Conservation (phyloP, 2,797 vertebrate genomes). For the Cyclopterus lumpus region DNA sequence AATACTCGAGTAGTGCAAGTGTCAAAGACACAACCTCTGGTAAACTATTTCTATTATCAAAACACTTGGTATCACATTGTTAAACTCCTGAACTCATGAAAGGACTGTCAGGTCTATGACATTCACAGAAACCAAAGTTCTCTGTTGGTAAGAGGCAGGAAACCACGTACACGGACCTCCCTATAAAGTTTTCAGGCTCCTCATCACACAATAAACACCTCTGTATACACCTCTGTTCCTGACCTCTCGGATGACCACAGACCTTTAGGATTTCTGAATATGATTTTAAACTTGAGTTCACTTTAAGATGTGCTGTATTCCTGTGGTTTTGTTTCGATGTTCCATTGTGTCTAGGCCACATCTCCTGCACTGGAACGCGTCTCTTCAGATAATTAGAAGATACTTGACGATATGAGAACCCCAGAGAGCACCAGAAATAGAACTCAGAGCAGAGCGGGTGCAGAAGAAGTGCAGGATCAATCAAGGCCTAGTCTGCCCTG, state of each 20-base stretch:
- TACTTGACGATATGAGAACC: slow-evolving; percentile 49
- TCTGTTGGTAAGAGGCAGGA: background rate
- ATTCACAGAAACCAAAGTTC: background rate
- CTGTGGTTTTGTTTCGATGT: background rate
- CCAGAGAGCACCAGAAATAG: slow-evolving; percentile 29
- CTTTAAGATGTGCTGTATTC: background rate
- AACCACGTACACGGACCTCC: background rate
- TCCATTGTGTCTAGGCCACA: background rate
- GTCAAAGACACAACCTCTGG: no score
- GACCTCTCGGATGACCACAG: no score
- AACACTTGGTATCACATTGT: no score
- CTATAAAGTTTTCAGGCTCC: no score
- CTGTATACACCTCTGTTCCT: background rate
- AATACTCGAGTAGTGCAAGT: no score
- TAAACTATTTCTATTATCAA: no score
- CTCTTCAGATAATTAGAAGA: slow-evolving; percentile 70
- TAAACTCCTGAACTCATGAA: background rate
- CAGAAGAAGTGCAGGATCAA: slow-evolving; percentile 27
- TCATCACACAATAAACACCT: background rate
- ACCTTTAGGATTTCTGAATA: background rate
- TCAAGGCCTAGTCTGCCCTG: slow-evolving; percentile 13
- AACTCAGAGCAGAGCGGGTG: background rate
- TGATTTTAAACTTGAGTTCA: background rate
- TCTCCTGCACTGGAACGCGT: slow-evolving; percentile 34
- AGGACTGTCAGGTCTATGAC: background rate